A percentile compares a stretch with the other conserved stretches of the same genome.
Conservation (phyloP, 2,797 vertebrate genomes). For the Miichthys miiuy region DNA sequence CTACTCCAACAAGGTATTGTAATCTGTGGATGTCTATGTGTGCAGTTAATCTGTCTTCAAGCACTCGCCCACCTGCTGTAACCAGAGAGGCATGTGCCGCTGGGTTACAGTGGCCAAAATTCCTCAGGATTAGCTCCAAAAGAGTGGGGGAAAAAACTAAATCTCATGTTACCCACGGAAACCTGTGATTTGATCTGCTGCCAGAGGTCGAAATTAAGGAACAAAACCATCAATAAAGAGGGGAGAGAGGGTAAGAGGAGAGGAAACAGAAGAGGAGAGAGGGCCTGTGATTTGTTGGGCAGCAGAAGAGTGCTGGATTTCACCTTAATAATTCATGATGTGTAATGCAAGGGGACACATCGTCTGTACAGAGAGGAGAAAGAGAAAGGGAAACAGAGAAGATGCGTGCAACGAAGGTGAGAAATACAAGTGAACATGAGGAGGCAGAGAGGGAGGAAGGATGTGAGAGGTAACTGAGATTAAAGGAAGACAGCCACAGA, state of each 20-base stretch:
- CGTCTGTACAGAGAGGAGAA: slow-evolving; percentile 30
- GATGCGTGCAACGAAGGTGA: slow-evolving; percentile 15
- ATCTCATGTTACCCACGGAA: slow-evolving; percentile 58
- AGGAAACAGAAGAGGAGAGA: slow-evolving; percentile 43
- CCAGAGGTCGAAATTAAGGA: slow-evolving; percentile 61
- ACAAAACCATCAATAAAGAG: slow-evolving; percentile 70
- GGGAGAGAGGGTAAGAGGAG: slow-evolving; percentile 43
- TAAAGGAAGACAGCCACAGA: slow-evolving; percentile 10
- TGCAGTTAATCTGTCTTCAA: slow-evolving; percentile 48
- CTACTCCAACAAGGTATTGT: slow-evolving; percentile 31
- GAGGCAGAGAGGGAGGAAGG: slow-evolving; percentile 8
- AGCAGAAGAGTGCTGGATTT: slow-evolving; percentile 65
- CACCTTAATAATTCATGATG: slow-evolving; percentile 80
- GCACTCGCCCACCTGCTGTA: slow-evolving; percentile 50
- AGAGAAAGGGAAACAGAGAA: background rate
- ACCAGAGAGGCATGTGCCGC: slow-evolving; percentile 42
- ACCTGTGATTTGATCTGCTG: slow-evolving; percentile 55
- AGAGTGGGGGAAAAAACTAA: background rate
- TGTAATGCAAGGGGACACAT: slow-evolving; percentile 71
- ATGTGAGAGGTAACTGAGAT: slow-evolving; percentile 5
- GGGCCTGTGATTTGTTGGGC: slow-evolving; percentile 72
- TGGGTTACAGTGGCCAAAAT: slow-evolving; percentile 36
- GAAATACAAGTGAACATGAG: slow-evolving; percentile 29
- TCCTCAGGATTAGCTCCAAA: slow-evolving; percentile 53
- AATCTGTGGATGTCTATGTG: slow-evolving; percentile 27